Base-by-base conservation (phyloP, 1,140 invertebrate species). In the Pomacea maculata region DNA sequence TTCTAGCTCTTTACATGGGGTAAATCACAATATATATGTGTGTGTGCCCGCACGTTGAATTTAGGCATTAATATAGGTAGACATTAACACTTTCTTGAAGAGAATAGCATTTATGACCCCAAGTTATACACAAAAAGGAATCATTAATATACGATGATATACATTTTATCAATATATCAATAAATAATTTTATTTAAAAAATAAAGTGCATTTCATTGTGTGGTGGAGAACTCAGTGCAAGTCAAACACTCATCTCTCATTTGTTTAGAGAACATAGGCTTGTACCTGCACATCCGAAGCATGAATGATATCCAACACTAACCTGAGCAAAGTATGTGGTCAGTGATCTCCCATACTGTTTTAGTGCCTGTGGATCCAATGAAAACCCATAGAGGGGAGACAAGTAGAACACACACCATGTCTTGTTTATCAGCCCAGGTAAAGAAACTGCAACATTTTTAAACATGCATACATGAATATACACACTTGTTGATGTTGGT, bases 371-470 rank as follows among this genome's bases (percentile, higher is more conserved):
- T 67, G 71, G 57, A 65, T 80, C 34, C 64, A 63, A 63, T 64
- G 77, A 79, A 70, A 85, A 85, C 21, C 82, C 83, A 78, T 83
- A 85, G 55, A 87, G 74, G 52, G 86, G 84, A 45, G 86, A 84
- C 74, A 85, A 61, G 19, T 82, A 68, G 67, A 84, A 87, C 65
- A 87, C 79, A 29, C 82, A 75, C 84, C 84, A 87, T 71, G 83
- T 84, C 72, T 87, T 87, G 55, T 80, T 82, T 19, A 79, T 70
- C 57, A 87, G 70, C 34, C 78, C 85, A 81, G 83, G 71, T 78
- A 84, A 55, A 57, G 61, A 17, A 76, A 17, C 77, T 55, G 64
- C 21, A 63, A 74, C 17, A 6, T 52, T 25, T 70, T n/a, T 25
- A 74, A 25, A 73, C 15, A 17, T 17, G 15, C 57, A 61, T 17